These are phyloP conservation scores for Turnix velox DNA, from an alignment of 2,113 vertebrate species.

Conservation along the genomic window DNA sequence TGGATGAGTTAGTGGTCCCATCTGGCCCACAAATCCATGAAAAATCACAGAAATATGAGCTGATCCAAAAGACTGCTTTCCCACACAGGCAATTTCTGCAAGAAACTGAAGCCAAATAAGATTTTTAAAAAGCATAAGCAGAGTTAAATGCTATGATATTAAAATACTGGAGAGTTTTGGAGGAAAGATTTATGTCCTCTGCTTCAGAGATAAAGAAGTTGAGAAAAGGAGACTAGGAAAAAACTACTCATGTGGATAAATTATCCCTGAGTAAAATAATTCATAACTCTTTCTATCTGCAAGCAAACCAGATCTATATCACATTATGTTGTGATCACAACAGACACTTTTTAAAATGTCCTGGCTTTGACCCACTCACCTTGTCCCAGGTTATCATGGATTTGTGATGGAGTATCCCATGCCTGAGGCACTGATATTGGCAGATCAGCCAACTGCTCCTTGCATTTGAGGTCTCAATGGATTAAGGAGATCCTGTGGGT, in stretches of 20 bases:
- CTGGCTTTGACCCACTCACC: neutral
- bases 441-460: neutral
- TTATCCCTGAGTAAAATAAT: neutral
- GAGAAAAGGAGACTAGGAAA: neutral
- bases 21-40: neutral
- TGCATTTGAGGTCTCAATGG: neutral
- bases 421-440: neutral
- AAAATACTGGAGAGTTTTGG: neutral
- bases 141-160: neutral
- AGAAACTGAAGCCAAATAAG: neutral
- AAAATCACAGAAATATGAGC: neutral
- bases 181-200: neutral
- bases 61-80: neutral
- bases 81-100: neutral
- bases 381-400: neutral
- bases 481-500: neutral
- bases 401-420: neutral
- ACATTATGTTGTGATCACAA: neutral
- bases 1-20: neutral
- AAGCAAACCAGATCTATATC: neutral
- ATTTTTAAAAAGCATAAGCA: neutral
- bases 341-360: neutral
- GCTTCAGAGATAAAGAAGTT: neutral
- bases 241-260: neutral
- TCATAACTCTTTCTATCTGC: neutral